These are phyloP conservation scores for Silurus glanis DNA, from an alignment of 2,113 vertebrate species.

Conservation along the genomic window DNA sequence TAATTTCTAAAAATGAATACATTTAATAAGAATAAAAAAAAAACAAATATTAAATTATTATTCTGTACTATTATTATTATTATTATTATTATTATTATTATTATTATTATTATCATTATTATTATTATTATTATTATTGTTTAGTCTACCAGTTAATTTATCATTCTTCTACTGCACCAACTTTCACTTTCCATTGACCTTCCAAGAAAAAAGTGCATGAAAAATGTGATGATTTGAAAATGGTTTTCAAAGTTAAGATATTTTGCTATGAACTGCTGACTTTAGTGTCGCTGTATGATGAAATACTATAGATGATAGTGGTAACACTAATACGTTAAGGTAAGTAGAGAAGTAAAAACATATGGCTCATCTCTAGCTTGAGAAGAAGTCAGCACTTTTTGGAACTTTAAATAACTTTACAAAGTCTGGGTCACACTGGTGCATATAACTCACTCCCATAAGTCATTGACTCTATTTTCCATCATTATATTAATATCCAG, in stretches of 20 bases:
- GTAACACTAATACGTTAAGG: conserved; percentile 42
- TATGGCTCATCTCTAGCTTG: conserved; percentile 64
- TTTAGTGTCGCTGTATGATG: conserved; percentile 41
- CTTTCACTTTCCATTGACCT: conserved; percentile 27
- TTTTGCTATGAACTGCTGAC: conserved; percentile 36
- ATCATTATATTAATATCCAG: conserved; percentile 70
- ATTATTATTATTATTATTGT: neutral
- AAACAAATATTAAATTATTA: too few relatives aligned
- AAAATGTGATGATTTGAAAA: conserved; percentile 43
- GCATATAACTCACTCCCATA: conserved; percentile 68
- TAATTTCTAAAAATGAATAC: too few relatives aligned
- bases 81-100: too few relatives aligned
- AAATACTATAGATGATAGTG: conserved; percentile 44
- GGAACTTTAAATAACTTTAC: conserved; percentile 56
- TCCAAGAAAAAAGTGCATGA: conserved; percentile 41
- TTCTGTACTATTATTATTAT: too few relatives aligned
- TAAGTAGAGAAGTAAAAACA: conserved; percentile 60
- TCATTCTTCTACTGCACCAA: neutral
- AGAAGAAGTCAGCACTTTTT: conserved; percentile 72
- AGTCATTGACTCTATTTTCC: conserved; percentile 61
- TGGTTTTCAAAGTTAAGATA: conserved; percentile 37
- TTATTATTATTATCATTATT: too few relatives aligned
- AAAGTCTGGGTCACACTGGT: conserved; percentile 58
- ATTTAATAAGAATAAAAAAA: too few relatives aligned
- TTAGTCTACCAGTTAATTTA: neutral